Conservation (phyloP, 2,888 invertebrate species). For the Oscheius sp. region DNA sequence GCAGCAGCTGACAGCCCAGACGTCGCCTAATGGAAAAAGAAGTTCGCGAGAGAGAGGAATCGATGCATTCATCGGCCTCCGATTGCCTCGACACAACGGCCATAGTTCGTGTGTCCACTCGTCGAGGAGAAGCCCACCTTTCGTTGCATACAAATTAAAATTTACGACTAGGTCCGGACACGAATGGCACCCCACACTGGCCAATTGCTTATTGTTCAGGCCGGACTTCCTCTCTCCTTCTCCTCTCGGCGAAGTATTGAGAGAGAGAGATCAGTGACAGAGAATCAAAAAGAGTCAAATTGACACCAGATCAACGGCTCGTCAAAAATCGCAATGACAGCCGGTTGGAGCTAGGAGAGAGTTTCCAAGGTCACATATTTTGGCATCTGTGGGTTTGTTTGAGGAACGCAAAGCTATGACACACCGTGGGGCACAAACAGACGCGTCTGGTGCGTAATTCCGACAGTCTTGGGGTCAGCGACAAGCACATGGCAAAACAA, state of each 20-base stretch:
- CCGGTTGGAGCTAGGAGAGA: not conserved
- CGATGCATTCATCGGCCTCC: slow-evolving; percentile 27
- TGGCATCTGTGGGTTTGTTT: slow-evolving; percentile 19
- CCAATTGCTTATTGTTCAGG: no score
- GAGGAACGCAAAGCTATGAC: slow-evolving; percentile 28
- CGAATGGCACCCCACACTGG: not conserved
- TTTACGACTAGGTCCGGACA: not conserved
- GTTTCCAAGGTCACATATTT: no score
- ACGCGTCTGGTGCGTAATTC: slow-evolving; percentile 12
- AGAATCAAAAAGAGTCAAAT: not conserved
- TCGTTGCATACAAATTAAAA: not conserved
- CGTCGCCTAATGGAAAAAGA: slow-evolving; percentile 31
- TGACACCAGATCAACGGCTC: not conserved
- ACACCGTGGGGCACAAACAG: slow-evolving; percentile 23
- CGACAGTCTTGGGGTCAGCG: slow-evolving; percentile 1
- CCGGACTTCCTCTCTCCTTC: no score
- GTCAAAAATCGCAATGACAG: slow-evolving; percentile 19
- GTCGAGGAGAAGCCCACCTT: not conserved
- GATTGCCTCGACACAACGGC: slow-evolving; percentile 22
- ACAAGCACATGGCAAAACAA: not conserved
- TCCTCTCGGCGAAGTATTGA: no score
- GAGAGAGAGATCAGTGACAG: no score
- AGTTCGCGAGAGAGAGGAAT: slow-evolving; percentile 21
- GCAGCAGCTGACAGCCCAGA: slow-evolving; percentile 26
- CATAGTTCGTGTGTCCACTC: slow-evolving; percentile 11